A percentile compares a stretch with the other conserved stretches of the same genome.
phyloP scores from a whole-genome alignment of 1,140 invertebrate genomes.

The Conus ventricosus region DNA sequence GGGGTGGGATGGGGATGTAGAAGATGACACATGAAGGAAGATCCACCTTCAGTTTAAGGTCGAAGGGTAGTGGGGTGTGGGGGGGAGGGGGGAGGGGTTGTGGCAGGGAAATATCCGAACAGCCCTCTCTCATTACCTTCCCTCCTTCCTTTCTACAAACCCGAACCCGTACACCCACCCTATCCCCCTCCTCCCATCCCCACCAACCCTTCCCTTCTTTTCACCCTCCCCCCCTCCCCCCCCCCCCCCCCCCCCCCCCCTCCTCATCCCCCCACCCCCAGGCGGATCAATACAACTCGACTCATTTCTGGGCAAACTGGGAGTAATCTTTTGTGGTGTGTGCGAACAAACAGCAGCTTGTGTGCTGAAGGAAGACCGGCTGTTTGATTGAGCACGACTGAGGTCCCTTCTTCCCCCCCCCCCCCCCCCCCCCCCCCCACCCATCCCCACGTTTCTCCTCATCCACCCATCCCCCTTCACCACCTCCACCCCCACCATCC shows the following conservation, averaged over 20 bases:
- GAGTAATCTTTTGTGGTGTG: constrained; percentile 49
- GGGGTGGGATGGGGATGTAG: too few relatives aligned
- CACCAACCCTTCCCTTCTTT: neutral
- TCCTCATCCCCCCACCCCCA: neutral
- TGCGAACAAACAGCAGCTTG: constrained; percentile 43
- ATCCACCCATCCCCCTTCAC: neutral
- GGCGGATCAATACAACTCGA: constrained; percentile 40
- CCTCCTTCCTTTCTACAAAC: neutral
- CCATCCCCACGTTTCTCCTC: too few relatives aligned
- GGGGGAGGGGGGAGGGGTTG: too few relatives aligned
- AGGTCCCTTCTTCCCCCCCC: constrained; percentile 7
- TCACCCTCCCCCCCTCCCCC: neutral
- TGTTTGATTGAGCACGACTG: constrained; percentile 41
- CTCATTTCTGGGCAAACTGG: constrained; percentile 46
- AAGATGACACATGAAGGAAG: neutral
- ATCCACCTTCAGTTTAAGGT: too few relatives aligned
- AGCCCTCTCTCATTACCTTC: too few relatives aligned
- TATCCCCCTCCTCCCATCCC: neutral
- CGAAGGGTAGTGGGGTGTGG: too few relatives aligned
- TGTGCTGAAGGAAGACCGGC: constrained; percentile 35
- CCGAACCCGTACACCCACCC: neutral
- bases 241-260: neutral
- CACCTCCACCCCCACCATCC: too few relatives aligned
- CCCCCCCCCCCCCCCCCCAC: neutral
- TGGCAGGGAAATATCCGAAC: too few relatives aligned